phyloP scores from a whole-genome alignment of 2,797 vertebrate species.

The Buceros bicornis region DNA sequence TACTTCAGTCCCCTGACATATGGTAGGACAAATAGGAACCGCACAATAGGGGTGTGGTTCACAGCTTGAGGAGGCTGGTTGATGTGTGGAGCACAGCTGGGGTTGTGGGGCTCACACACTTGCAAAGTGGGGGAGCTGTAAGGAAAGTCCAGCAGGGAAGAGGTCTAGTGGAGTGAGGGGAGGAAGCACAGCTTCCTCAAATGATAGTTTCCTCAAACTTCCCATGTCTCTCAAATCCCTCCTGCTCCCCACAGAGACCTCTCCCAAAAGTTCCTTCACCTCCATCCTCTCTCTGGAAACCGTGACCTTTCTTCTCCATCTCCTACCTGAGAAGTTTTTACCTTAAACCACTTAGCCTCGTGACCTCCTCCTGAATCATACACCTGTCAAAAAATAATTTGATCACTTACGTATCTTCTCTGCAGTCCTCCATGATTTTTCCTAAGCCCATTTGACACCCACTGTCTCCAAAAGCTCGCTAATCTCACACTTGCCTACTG shows the following conservation, averaged over 20 bases:
- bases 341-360: background rate
- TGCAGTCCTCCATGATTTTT: background rate
- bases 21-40: background rate
- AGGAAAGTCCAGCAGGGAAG: background rate
- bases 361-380: background rate
- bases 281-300: background rate
- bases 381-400: background rate
- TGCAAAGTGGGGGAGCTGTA: background rate
- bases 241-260: background rate
- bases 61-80: rapidly evolving
- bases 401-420: background rate
- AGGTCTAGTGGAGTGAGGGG: background rate
- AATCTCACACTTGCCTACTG: background rate
- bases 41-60: rapidly evolving
- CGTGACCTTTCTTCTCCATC: background rate
- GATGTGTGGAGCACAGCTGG: background rate
- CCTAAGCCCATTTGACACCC: background rate
- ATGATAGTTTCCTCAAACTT: background rate
- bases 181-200: background rate
- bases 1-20: background rate
- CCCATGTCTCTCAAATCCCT: background rate
- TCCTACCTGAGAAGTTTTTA: background rate
- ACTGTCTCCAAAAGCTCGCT: background rate
- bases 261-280: background rate
- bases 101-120: background rate